phyloP scores from a whole-genome alignment of 2,888 invertebrate species.

The Orthonychiurus folsomi region DNA sequence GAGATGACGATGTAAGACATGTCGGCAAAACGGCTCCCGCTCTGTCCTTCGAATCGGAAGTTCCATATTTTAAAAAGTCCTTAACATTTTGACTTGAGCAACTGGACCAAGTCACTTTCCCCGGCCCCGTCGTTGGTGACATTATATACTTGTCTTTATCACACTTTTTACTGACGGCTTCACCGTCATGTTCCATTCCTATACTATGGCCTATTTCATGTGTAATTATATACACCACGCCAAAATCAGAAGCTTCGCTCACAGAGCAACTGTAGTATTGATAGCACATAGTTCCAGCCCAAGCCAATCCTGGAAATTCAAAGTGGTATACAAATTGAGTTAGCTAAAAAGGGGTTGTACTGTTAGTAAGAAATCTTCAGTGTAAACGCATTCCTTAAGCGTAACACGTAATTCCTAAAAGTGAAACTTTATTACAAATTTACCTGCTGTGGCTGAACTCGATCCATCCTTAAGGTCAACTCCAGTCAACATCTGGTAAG shows the following conservation, averaged over 20 bases:
- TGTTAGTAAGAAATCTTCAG: no score
- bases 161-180: constrained; percentile 41
- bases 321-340: no score
- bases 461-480: constrained; percentile 18
- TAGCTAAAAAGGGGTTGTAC: no score
- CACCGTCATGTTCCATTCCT: constrained; percentile 45
- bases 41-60: constrained; percentile 22
- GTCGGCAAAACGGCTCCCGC: constrained; percentile 17
- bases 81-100: constrained; percentile 43
- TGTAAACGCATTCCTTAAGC: no score
- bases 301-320: constrained; percentile 41
- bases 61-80: constrained; percentile 41
- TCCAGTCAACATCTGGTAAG: constrained; percentile 25
- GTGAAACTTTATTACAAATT: background rate
- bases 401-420: no score
- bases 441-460: background rate
- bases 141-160: constrained; percentile 39
- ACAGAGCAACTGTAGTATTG: constrained; percentile 43
- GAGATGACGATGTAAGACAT: constrained; percentile 10
- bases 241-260: constrained; percentile 44
- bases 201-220: constrained; percentile 45
- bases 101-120: constrained; percentile 44
- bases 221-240: constrained; percentile 44
- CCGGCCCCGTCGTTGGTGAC: constrained; percentile 43
- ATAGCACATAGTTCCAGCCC: constrained; percentile 45